A percentile compares a stretch with the other conserved stretches of the same genome.
Conservation (phyloP, 1,140 invertebrate genomes). For the Aporrectodea caliginosa region DNA sequence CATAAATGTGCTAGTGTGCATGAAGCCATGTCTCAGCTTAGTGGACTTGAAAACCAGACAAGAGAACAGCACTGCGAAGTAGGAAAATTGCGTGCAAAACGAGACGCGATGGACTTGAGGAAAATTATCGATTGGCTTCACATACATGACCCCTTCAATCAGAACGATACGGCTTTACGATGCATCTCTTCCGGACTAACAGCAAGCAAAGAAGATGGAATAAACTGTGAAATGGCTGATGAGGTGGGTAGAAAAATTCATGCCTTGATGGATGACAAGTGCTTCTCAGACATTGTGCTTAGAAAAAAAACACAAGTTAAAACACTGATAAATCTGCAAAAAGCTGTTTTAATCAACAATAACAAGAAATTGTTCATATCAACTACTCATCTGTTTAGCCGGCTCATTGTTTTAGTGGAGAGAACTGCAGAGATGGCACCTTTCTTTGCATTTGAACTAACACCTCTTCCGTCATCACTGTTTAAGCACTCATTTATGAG, state of each 20-base stretch:
- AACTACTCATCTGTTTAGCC: neutral
- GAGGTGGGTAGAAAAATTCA: too few species aligned
- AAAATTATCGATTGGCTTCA: neutral
- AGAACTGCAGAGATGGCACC: neutral
- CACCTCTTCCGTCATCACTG: too few species aligned
- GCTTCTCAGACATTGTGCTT: neutral
- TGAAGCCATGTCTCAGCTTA: too few species aligned
- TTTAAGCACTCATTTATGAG: too few species aligned
- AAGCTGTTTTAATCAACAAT: neutral
- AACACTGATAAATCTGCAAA: neutral
- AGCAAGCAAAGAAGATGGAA: neutral
- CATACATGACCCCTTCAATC: neutral
- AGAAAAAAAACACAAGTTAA: neutral
- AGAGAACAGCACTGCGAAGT: too few species aligned
- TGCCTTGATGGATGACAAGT: too few species aligned
- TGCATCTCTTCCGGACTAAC: neutral
- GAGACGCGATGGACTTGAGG: neutral
- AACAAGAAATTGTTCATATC: neutral
- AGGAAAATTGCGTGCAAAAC: neutral
- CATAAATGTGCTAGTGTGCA: too few species aligned
- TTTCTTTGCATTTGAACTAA: neutral
- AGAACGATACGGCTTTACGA: neutral
- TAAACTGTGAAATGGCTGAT: too few species aligned
- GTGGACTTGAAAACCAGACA: neutral
- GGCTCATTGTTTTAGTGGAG: neutral